Conservation (phyloP, 64 coral and sea anemone genomes). For the Montipora sp. region DNA sequence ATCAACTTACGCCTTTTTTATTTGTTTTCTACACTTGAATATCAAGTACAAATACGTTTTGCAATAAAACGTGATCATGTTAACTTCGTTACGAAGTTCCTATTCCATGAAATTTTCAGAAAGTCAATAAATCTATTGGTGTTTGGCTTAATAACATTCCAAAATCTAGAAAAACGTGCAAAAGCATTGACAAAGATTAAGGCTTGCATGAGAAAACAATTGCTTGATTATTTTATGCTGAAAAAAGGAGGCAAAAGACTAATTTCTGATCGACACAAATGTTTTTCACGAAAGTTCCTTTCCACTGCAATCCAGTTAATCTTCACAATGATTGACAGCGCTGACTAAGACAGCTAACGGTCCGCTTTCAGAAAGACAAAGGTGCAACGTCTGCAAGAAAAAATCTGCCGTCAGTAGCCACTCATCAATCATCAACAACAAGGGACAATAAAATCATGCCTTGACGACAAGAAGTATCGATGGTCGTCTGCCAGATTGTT, state of each 20-base stretch:
- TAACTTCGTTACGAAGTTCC: neutral
- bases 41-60: conserved; percentile 26
- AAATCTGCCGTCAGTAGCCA: conserved; percentile 7
- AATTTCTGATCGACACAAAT: neutral
- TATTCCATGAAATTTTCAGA: neutral
- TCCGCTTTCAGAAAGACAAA: conserved; percentile 17
- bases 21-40: conserved; percentile 7
- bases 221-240: neutral
- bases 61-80: neutral
- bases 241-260: too few relatives aligned
- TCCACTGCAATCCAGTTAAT: neutral
- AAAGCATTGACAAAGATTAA: neutral
- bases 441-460: neutral
- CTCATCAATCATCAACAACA: conserved; percentile 26
- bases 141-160: neutral
- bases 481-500: neutral
- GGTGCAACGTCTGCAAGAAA: conserved; percentile 37
- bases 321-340: neutral
- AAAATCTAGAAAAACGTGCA: neutral
- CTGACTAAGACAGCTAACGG: neutral
- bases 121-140: neutral
- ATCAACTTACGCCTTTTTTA: neutral
- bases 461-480: neutral
- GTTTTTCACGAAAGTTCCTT: neutral
- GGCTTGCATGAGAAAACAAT: neutral